Conservation (phyloP, 1,140 invertebrate genomes). For the Lepeophtheirus salmonis region DNA sequence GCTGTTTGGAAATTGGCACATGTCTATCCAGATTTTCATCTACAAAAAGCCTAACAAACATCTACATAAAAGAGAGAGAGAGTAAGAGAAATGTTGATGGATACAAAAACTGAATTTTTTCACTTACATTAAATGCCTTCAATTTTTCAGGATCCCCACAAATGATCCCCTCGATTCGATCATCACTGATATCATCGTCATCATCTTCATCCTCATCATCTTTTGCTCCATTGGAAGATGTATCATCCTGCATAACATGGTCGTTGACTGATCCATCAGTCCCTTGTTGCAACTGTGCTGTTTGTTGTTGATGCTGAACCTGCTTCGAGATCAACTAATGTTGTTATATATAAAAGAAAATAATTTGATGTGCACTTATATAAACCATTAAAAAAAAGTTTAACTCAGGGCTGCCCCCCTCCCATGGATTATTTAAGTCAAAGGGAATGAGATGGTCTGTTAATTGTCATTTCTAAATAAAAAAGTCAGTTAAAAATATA, state of each 20-base stretch:
- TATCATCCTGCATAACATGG: slow-evolving; percentile 43
- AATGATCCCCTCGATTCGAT: slow-evolving; percentile 54
- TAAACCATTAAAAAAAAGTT: too few relatives aligned
- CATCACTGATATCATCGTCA: slow-evolving; percentile 67
- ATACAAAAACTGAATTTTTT: slow-evolving; percentile 6
- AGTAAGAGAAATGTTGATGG: too few relatives aligned
- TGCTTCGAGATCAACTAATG: too few relatives aligned
- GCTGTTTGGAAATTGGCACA: slow-evolving; percentile 90
- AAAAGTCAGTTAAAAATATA: too few relatives aligned
- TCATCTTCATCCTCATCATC: slow-evolving; percentile 56
- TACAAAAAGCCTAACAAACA: slow-evolving; percentile 90
- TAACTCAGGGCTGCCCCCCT: too few relatives aligned
- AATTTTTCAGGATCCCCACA: slow-evolving; percentile 74
- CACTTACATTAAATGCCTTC: slow-evolving; percentile 86
- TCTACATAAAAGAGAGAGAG: slow-evolving; percentile 37
- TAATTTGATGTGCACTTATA: too few relatives aligned
- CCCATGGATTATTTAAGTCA: too few relatives aligned
- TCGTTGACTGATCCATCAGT: slow-evolving; percentile 19
- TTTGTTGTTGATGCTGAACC: too few relatives aligned
- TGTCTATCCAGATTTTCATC: slow-evolving; percentile 90
- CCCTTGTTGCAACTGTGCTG: not conserved
- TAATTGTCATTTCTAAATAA: too few relatives aligned
- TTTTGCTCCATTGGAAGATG: slow-evolving; percentile 66
- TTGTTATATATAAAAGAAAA: too few relatives aligned
- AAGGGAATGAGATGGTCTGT: too few relatives aligned